Conservation (phyloP, 2,888 invertebrate species). For the Ennomos erosarius region DNA sequence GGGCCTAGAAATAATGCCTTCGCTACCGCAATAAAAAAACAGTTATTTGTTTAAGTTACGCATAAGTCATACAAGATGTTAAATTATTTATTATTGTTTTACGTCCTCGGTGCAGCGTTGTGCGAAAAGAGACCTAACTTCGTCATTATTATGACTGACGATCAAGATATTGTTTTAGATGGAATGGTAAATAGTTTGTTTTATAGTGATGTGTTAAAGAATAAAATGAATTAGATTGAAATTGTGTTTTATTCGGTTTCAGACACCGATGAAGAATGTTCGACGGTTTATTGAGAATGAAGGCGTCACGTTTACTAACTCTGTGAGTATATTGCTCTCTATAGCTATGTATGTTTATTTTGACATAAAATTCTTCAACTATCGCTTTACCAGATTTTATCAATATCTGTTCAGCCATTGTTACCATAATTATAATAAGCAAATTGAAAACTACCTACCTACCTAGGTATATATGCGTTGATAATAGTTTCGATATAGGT, state of each 20-base stretch:
- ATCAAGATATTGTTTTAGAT: constrained; percentile 92
- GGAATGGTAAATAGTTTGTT: constrained; percentile 87
- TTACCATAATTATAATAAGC: too few relatives aligned
- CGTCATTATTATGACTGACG: constrained; percentile 92
- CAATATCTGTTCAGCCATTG: too few relatives aligned
- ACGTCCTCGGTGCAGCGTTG: constrained; percentile 48
- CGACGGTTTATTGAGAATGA: constrained; percentile 84
- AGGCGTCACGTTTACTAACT: constrained; percentile 90
- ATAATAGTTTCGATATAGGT: too few relatives aligned
- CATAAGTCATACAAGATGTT: constrained; percentile 63
- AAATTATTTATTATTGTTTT: constrained; percentile 68
- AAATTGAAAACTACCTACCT: too few relatives aligned
- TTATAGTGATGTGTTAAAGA: constrained; percentile 35
- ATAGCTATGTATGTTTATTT: too few relatives aligned
- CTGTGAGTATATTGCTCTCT: constrained; percentile 83
- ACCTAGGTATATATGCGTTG: too few relatives aligned
- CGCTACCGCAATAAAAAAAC: constrained; percentile 72
- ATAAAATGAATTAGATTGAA: constrained; percentile 64
- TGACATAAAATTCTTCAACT: background rate
- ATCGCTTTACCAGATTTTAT: too few relatives aligned
- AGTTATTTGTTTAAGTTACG: constrained; percentile 36
- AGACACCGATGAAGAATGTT: constrained; percentile 89
- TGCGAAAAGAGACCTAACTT: constrained; percentile 87
- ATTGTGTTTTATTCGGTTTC: constrained; percentile 62
- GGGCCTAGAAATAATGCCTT: constrained; percentile 90